phyloP scores from a whole-genome alignment of 2,113 vertebrate species.

The Otis tarda region DNA sequence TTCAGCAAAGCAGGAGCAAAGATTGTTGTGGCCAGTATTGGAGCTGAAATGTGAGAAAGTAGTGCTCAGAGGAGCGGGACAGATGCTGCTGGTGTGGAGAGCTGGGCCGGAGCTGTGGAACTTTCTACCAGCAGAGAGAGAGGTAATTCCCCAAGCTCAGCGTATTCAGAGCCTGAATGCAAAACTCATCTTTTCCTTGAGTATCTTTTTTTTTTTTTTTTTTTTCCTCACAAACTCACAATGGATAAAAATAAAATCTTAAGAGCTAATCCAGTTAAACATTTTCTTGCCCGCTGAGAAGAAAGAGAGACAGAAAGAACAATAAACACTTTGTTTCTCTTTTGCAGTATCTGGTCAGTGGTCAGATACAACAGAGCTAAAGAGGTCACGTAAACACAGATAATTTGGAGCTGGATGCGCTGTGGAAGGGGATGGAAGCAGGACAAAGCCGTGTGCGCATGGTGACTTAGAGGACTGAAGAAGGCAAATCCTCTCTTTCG shows the following conservation, averaged over 20 bases:
- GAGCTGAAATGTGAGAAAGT: slow-evolving; percentile 3
- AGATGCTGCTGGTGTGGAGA: neutral
- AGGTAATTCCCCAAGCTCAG: slow-evolving; percentile 46
- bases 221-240: neutral
- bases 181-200: slow-evolving; percentile 61
- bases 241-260: slow-evolving; percentile 50
- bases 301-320: slow-evolving; percentile 1
- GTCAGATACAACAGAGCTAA: neutral
- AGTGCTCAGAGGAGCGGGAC: neutral
- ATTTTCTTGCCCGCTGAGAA: neutral
- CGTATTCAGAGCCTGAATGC: slow-evolving; percentile 40
- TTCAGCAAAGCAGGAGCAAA: neutral
- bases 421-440: neutral
- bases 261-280: slow-evolving; percentile 8
- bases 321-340: slow-evolving; percentile 22
- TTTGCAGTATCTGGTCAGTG: slow-evolving; percentile 18
- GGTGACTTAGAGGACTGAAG: neutral
- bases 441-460: neutral
- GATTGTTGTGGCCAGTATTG: neutral
- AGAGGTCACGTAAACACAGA: neutral
- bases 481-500: neutral
- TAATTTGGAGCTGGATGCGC: neutral
- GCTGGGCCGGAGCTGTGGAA: slow-evolving; percentile 42
- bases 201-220: neutral
- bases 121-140: slow-evolving; percentile 36